Percentiles rank a stretch among this genome's conserved stretches.
phyloP scores from a whole-genome alignment of 2,888 invertebrate genomes.

The Ophonus ardosiacus region DNA sequence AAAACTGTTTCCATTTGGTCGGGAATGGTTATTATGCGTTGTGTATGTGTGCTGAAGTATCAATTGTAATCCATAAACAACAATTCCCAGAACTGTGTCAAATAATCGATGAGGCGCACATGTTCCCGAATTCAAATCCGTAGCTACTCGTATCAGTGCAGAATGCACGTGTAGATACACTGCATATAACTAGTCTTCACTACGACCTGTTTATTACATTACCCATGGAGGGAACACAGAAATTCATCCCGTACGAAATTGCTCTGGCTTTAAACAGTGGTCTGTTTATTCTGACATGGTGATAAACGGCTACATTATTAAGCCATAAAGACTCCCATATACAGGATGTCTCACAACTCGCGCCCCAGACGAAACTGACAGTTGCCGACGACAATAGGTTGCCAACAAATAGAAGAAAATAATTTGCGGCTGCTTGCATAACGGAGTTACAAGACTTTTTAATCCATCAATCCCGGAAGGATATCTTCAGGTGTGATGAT shows the following conservation, averaged over 20 bases:
- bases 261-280: no score
- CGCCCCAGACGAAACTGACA: no score
- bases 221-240: conserved; percentile 5
- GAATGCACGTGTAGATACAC: conserved; percentile 28
- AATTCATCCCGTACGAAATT: background rate
- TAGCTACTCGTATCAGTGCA: conserved; percentile 16
- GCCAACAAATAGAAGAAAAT: no score
- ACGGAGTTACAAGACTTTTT: no score
- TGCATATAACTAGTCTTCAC: conserved; percentile 12
- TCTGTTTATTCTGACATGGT: no score
- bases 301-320: no score
- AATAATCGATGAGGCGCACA: conserved; percentile 8
- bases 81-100: conserved; percentile 11
- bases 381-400: no score
- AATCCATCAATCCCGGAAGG: no score
- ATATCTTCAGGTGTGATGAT: no score
- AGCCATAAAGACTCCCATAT: no score
- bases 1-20: background rate
- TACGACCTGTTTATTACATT: conserved; percentile 61
- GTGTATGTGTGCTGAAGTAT: background rate
- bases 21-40: background rate
- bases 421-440: no score
- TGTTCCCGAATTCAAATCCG: conserved; percentile 29
- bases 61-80: conserved; percentile 5
- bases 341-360: no score